A percentile compares a stretch with the other conserved stretches of the same genome.
Evolutionary conservation across 2,113 vertebrate species (phyloP).

Genomic region (Agapornis roseicollis): DNA sequence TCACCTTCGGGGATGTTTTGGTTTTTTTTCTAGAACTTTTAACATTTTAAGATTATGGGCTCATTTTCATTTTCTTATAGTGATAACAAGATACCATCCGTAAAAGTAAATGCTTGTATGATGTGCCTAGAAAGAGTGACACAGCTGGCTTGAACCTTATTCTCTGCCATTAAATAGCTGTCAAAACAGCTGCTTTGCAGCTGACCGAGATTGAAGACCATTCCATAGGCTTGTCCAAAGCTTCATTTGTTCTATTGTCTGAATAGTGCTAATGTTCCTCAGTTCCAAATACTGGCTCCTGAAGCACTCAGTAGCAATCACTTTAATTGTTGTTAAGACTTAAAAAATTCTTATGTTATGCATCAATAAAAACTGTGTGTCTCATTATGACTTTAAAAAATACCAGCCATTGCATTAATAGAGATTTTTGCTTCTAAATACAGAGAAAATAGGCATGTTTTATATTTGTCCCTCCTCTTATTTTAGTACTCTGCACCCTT

Average conservation of each 20-base stretch:
- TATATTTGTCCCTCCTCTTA: not conserved
- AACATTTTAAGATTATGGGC: not conserved
- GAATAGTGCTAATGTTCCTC: not conserved
- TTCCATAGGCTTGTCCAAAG: not conserved
- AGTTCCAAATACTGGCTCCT: not conserved
- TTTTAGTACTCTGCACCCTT: not conserved
- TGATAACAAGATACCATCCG: not conserved
- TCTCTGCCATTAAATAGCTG: not conserved
- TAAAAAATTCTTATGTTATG: not conserved
- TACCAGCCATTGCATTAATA: not conserved
- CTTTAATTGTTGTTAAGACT: not conserved
- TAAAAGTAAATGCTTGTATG: not conserved
- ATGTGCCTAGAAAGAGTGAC: not conserved
- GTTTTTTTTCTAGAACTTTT: not conserved
- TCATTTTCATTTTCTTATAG: not conserved
- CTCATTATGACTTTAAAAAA: not conserved
- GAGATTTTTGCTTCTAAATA: not conserved
- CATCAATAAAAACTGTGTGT: accelerated
- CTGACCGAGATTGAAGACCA: not conserved
- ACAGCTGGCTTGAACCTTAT: not conserved
- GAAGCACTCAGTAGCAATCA: not conserved
- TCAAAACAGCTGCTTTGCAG: not conserved
- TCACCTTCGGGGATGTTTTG: not conserved
- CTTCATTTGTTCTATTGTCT: not conserved
- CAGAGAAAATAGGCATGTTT: not conserved